Evolutionary conservation across 2,113 vertebrate species (phyloP).

Genomic region (Campylomormyrus tamandua): DNA sequence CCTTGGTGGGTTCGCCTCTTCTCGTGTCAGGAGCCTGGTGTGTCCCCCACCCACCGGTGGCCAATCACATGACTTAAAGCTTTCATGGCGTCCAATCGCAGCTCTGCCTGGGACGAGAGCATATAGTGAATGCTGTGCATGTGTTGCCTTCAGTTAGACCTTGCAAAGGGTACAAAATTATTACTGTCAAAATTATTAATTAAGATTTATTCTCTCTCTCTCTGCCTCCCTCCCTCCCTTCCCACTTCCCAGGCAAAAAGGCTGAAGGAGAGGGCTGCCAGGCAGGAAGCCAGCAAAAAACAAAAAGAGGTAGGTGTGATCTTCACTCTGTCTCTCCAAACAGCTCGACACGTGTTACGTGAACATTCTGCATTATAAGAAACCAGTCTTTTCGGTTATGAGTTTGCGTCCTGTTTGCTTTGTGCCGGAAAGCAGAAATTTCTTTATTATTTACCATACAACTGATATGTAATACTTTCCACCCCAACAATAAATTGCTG

Average conservation of each 20-base stretch:
- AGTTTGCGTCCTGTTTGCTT: background rate
- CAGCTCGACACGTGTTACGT: background rate
- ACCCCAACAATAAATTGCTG: background rate
- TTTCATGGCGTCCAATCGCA: background rate
- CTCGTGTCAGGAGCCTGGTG: background rate
- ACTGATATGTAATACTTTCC: background rate
- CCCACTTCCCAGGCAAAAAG: slow-evolving; percentile 65
- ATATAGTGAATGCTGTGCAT: background rate
- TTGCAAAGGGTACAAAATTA: background rate
- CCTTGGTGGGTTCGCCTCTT: background rate
- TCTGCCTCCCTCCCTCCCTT: background rate
- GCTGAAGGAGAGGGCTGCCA: slow-evolving; percentile 71
- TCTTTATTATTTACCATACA: background rate
- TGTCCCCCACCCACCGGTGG: background rate
- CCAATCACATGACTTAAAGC: background rate
- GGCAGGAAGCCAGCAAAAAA: slow-evolving; percentile 62
- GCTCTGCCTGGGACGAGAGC: background rate
- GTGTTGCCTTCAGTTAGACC: background rate
- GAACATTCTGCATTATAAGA: background rate
- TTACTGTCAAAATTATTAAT: background rate
- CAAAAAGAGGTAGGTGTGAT: slow-evolving; percentile 57
- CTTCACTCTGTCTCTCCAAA: background rate
- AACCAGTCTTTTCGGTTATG: background rate
- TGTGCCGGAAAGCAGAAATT: background rate
- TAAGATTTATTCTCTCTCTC: background rate